Conservation (phyloP, 2,888 invertebrate species). For the Saturnia pavonia region DNA sequence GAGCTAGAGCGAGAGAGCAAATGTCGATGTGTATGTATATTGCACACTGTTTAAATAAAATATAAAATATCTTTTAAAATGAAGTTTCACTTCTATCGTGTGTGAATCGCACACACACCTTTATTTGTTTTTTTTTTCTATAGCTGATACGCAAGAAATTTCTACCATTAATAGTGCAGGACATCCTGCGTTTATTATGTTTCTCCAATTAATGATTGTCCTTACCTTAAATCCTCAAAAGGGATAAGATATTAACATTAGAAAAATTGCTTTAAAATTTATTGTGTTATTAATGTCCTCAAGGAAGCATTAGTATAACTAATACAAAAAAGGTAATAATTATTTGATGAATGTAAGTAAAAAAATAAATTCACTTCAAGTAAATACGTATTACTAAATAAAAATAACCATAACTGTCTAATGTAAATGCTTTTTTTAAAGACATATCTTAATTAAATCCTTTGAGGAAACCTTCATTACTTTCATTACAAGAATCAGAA, state of each 20-base stretch:
- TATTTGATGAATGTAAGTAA: background rate
- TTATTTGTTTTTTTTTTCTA: background rate
- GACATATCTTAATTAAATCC: slow-evolving; percentile 62
- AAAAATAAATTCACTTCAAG: background rate
- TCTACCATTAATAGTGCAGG: background rate
- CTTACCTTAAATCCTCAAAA: too few relatives aligned
- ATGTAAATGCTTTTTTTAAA: slow-evolving; percentile 40
- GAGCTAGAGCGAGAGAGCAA: too few relatives aligned
- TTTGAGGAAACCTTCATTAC: slow-evolving; percentile 69
- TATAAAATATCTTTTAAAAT: too few relatives aligned
- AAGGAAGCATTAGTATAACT: too few relatives aligned
- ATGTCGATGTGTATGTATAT: too few relatives aligned
- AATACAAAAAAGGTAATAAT: too few relatives aligned
- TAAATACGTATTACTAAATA: background rate
- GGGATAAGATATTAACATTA: too few relatives aligned
- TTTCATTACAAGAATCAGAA: slow-evolving; percentile 56
- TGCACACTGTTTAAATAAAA: too few relatives aligned
- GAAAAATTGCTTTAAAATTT: background rate
- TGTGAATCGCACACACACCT: too few relatives aligned
- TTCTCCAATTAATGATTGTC: background rate
- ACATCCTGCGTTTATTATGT: background rate
- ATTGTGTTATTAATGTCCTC: too few relatives aligned
- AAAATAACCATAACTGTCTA: slow-evolving; percentile 6
- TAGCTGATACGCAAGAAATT: background rate
- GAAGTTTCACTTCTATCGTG: too few relatives aligned